Conservation (phyloP, 2,113 vertebrate genomes). For the Cranoglanis bouderius region DNA sequence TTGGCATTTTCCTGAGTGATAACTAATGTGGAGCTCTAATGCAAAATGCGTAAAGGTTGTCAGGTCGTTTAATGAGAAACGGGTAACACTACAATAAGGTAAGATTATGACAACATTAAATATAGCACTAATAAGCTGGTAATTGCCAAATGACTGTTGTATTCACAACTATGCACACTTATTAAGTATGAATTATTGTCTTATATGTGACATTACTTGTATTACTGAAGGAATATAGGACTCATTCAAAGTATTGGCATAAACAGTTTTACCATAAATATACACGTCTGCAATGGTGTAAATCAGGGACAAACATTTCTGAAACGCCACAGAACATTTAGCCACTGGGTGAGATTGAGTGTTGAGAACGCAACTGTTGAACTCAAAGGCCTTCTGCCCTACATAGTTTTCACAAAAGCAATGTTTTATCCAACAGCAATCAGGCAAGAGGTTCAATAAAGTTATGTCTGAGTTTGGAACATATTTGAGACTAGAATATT, state of each 20-base stretch:
- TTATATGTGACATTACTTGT: neutral
- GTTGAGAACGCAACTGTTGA: conserved; percentile 16
- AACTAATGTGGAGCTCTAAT: neutral
- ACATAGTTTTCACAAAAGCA: conserved; percentile 4
- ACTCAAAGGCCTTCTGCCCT: conserved; percentile 28
- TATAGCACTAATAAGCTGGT: neutral
- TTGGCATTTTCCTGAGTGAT: neutral
- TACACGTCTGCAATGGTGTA: neutral
- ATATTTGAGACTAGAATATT: conserved; percentile 36
- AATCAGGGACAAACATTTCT: neutral
- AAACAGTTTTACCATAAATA: neutral
- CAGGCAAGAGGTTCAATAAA: neutral
- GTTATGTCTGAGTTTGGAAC: neutral
- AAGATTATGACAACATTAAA: neutral
- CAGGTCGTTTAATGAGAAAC: neutral
- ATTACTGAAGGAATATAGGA: neutral
- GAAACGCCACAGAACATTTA: neutral
- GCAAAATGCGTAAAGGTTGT: neutral
- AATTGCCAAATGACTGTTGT: neutral
- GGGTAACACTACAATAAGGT: neutral
- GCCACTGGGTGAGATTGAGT: conserved; percentile 5
- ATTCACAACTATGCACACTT: neutral
- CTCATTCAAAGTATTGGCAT: neutral
- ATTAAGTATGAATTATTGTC: neutral
- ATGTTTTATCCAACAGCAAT: conserved; percentile 13